A percentile compares a stretch with the other conserved stretches of the same genome.
phyloP scores from a whole-genome alignment of 1,140 invertebrate genomes.

The Monomorium pharaonis region DNA sequence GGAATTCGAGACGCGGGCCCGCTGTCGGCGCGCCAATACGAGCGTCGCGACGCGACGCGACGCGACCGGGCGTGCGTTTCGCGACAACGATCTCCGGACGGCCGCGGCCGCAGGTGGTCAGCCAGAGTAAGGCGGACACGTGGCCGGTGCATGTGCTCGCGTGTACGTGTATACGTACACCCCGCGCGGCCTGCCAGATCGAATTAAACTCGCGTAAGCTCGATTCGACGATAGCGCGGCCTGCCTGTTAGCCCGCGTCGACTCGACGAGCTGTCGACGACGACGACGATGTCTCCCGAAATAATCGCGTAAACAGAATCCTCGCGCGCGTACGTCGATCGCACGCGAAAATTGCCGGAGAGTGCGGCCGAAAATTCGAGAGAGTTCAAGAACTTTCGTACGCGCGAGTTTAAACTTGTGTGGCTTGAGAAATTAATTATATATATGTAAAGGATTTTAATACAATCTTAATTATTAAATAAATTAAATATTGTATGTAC shows the following conservation, averaged over 20 bases:
- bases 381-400: background rate
- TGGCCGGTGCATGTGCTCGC: conserved; percentile 58
- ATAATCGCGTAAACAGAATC: background rate
- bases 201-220: conserved; percentile 63
- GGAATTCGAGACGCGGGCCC: conserved; percentile 65
- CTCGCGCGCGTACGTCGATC: background rate
- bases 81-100: conserved; percentile 66
- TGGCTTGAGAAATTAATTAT: background rate
- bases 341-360: background rate
- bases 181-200: conserved; percentile 26
- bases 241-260: background rate
- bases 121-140: conserved; percentile 57
- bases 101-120: conserved; percentile 64
- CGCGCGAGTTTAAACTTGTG: background rate
- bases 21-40: conserved; percentile 10
- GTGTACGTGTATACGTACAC: too few species aligned
- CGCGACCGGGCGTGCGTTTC: conserved; percentile 44
- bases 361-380: background rate
- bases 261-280: background rate
- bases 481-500: too few species aligned
- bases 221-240: conserved; percentile 40
- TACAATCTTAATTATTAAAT: too few species aligned
- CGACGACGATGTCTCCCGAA: too few species aligned
- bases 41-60: conserved; percentile 16
- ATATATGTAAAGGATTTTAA: too few species aligned